Evolutionary conservation across 2,888 invertebrate species (phyloP).

Genomic region (Catocala sponsa): DNA sequence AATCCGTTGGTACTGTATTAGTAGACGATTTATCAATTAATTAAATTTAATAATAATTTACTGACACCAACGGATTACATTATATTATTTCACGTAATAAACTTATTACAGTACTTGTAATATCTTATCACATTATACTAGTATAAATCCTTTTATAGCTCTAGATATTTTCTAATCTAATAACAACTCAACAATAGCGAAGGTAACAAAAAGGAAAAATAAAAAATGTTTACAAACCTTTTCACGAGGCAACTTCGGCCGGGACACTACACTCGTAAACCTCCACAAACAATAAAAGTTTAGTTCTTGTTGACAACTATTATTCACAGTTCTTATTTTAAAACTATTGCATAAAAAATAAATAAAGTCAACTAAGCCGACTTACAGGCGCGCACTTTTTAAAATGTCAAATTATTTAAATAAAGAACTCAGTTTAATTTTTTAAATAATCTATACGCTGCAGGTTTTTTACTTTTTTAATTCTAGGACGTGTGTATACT

Average conservation of each 20-base stretch:
- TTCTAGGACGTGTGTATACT: neutral
- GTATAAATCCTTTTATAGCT: neutral
- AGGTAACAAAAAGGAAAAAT: conserved; percentile 18
- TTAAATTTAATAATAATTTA: too few relatives aligned
- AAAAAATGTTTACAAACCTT: conserved; percentile 41
- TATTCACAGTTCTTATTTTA: conserved; percentile 25
- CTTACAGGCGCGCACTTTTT: conserved; percentile 19
- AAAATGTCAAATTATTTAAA: neutral
- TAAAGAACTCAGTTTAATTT: neutral
- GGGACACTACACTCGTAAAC: conserved; percentile 36
- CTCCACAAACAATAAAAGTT: conserved; percentile 39
- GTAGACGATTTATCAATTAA: too few relatives aligned
- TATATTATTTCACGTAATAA: conserved; percentile 1
- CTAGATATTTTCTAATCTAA: conserved; percentile 8
- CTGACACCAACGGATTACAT: too few relatives aligned
- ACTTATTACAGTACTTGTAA: neutral
- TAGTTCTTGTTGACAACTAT: conserved; percentile 21
- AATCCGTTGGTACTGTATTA: too few relatives aligned
- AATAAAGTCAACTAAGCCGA: conserved; percentile 11
- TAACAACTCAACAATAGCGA: conserved; percentile 7
- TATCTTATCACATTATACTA: conserved; percentile 9
- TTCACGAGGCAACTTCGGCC: conserved; percentile 36
- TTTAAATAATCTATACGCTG: neutral
- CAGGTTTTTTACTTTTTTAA: conserved; percentile 9
- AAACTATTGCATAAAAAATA: conserved; percentile 16